Base-by-base conservation (phyloP, 2,113 vertebrate species). In the Burhinus oedicnemus region DNA sequence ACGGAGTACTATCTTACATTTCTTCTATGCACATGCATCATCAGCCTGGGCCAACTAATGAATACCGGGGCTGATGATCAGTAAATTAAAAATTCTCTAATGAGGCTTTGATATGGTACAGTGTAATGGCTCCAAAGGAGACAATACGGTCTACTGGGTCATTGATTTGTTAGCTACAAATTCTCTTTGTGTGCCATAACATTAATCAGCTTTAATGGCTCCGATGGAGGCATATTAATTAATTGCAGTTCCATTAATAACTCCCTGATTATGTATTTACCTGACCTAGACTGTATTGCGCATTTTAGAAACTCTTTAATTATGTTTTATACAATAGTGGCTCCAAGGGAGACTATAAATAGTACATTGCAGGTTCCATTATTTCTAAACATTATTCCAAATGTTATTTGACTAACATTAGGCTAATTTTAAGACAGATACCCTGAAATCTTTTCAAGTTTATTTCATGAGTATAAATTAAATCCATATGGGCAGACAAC, bases 251-350 rank as follows among this genome's bases (percentile, higher is more conserved):
- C 91, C 97, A 97, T 97, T 97, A 97, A 97, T 98, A 97, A 97
- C 94, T 97, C 83, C 51, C 71, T 97, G 96, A 97, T 97, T 98
- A 96, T 96, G 95, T 97, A 95, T 97, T 98, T 98, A 98, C 97
- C 96, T 98, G 96, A 95, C 95, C 95, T 91, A 93, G 95, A 90
- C 95, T 95, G 49, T 85, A 87, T 69, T 44, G 51, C 7, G 30
- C 87, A 95, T 96, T 95, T 97, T 95, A 95, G 95, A 94, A 97
- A 95, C 66, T 79, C 90, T 95, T 96, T 95, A 97, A 97, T 98
- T 97, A 97, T 32, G 21, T 88, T 96, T 97, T 93, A 77, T 74
- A 91, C 82, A 92, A 82, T 71, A 90, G 77, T 51, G 30, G 42
- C 45, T 95, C 78, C 61, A 83, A 96, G 90, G 82, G 61, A 96